Percentiles rank a stretch among this genome's conserved stretches.
phyloP scores from a whole-genome alignment of 35 echinoderm and acorn worm species.

The Eucidaris tribuloides region DNA sequence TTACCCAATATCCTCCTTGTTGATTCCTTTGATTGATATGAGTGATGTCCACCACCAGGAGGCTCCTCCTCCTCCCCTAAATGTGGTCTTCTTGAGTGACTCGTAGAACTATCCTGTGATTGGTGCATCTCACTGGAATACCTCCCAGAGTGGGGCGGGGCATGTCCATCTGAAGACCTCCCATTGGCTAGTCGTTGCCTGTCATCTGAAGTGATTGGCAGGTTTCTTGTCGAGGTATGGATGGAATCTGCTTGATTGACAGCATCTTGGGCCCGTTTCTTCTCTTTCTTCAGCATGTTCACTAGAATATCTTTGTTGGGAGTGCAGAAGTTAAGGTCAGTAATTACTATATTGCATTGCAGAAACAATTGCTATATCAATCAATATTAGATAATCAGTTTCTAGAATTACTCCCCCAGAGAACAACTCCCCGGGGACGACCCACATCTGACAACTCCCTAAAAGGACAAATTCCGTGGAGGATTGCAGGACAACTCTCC shows the following conservation, averaged over 20 bases:
- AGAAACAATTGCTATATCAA: too few species aligned
- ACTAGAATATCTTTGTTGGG: conserved; percentile 97
- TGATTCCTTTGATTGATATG: conserved; percentile 12
- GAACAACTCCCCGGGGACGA: too few species aligned
- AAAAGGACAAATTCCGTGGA: too few species aligned
- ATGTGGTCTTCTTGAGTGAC: neutral
- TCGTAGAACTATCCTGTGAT: neutral
- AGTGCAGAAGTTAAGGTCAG: too few species aligned
- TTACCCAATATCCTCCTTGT: conserved; percentile 55
- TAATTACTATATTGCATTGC: too few species aligned
- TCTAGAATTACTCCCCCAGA: too few species aligned
- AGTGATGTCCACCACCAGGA: neutral
- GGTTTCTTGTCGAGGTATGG: neutral
- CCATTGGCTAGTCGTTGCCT: conserved; percentile 16
- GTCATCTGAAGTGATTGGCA: neutral
- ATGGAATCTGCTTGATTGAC: conserved; percentile 39
- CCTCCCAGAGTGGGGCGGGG: neutral
- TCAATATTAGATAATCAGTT: too few species aligned
- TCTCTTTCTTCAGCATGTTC: conserved; percentile 99
- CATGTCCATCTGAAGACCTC: neutral
- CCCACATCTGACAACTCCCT: too few species aligned
- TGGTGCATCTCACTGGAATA: neutral
- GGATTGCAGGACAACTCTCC: too few species aligned
- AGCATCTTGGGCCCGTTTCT: conserved; percentile 95
- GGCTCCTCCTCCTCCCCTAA: neutral